Conservation (phyloP, 2,888 invertebrate genomes). For the Scaptomyza parva region DNA sequence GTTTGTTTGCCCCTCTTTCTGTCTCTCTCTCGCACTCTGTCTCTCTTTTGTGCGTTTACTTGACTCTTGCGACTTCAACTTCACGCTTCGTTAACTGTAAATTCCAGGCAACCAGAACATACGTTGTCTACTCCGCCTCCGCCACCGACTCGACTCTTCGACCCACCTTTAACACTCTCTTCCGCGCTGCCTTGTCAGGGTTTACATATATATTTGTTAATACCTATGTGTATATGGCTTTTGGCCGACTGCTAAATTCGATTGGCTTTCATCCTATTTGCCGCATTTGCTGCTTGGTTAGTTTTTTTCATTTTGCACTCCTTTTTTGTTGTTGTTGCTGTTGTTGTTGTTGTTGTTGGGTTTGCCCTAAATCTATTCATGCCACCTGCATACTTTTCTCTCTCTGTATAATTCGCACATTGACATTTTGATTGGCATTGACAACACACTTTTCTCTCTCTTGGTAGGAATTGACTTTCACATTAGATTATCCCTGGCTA, state of each 20-base stretch:
- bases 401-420: conserved; percentile 62
- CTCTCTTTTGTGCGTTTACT: conserved; percentile 27
- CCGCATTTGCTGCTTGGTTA: conserved; percentile 78
- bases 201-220: conserved; percentile 69
- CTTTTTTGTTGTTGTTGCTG: conserved; percentile 27
- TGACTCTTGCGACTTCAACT: conserved; percentile 60
- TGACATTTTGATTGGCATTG: conserved; percentile 79
- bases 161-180: conserved; percentile 38
- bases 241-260: conserved; percentile 62
- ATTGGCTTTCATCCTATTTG: conserved; percentile 79
- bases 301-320: conserved; percentile 63
- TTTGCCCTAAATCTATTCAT: conserved; percentile 24
- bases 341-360: conserved; percentile 6
- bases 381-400: neutral
- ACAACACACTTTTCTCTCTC: conserved; percentile 63
- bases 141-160: neutral
- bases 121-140: conserved; percentile 33
- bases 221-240: conserved; percentile 52
- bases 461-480: conserved; percentile 52
- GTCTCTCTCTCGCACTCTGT: neutral
- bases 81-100: conserved; percentile 77
- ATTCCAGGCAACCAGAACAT: conserved; percentile 67
- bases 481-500: conserved; percentile 39
- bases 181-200: neutral
- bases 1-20: conserved; percentile 8